A percentile compares a stretch with the other conserved stretches of the same genome.
phyloP scores from a whole-genome alignment of 2,113 vertebrate genomes.

The Rhinopithecus roxellana region DNA sequence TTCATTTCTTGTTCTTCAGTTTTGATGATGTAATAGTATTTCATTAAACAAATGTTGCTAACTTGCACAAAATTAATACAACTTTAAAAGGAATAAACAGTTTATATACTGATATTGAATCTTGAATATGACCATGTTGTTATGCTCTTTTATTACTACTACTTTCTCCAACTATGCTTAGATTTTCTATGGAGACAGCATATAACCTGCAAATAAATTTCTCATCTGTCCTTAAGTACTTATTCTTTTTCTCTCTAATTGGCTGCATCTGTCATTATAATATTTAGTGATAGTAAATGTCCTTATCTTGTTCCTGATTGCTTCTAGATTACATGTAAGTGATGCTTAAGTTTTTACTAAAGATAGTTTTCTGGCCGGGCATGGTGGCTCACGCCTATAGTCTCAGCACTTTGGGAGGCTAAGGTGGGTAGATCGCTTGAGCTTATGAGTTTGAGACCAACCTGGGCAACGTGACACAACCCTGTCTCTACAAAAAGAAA shows the following conservation, averaged over 20 bases:
- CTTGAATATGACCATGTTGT: neutral
- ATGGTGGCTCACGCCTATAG: too few relatives aligned
- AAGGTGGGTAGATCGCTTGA: too few relatives aligned
- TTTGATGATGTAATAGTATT: neutral
- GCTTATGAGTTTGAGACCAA: too few relatives aligned
- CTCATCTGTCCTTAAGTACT: neutral
- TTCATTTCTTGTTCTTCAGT: neutral
- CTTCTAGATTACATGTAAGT: slow-evolving; percentile 3
- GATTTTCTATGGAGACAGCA: neutral
- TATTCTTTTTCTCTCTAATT: slow-evolving; percentile 20
- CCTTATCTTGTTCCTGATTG: neutral
- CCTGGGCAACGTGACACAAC: too few relatives aligned
- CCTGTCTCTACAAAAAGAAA: too few relatives aligned
- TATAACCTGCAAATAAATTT: neutral
- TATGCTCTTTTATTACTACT: neutral
- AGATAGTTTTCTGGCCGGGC: neutral
- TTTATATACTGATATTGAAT: slow-evolving; percentile 3
- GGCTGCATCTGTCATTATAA: neutral
- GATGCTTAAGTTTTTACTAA: slow-evolving; percentile 2
- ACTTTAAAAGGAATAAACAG: neutral
- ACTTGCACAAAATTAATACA: neutral
- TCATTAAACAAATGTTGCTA: neutral
- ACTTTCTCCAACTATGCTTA: neutral
- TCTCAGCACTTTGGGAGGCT: too few relatives aligned
- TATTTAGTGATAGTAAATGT: neutral